A percentile compares a stretch with the other conserved stretches of the same genome.
These are phyloP conservation scores for Tenrec ecaudatus DNA, from an alignment of 2,113 vertebrate genomes.

Conservation along the genomic window DNA sequence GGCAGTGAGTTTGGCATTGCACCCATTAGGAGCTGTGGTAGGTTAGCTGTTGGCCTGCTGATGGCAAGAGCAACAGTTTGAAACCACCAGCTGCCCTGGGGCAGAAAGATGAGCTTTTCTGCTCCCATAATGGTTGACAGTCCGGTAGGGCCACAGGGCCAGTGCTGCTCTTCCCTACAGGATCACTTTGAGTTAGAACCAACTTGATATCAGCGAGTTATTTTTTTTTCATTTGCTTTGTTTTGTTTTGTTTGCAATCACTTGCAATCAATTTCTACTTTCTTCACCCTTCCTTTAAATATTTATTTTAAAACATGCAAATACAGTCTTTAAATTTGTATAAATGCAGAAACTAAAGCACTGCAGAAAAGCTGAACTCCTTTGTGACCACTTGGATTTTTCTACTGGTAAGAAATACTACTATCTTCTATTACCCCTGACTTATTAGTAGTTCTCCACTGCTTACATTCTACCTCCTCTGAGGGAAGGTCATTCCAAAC, in stretches of 20 bases:
- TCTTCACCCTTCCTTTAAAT: slow-evolving; percentile 14
- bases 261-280: background rate
- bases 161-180: too few species aligned
- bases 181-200: too few species aligned
- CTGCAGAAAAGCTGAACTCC: background rate
- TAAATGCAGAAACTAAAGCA: background rate
- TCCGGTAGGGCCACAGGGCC: too few species aligned
- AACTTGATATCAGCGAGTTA: too few species aligned
- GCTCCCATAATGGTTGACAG: too few species aligned
- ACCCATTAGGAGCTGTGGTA: too few species aligned
- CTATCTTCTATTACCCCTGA: slow-evolving; percentile 1
- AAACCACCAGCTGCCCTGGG: too few species aligned
- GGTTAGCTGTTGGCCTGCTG: too few species aligned
- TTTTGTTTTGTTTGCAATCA: background rate
- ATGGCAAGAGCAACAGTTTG: too few species aligned
- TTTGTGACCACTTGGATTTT: background rate
- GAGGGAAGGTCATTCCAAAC: background rate
- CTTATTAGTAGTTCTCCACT: background rate
- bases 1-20: too few species aligned
- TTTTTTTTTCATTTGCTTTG: too few species aligned
- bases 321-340: background rate
- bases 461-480: background rate
- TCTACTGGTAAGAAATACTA: background rate
- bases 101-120: too few species aligned
- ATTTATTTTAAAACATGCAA: background rate